Conservation (phyloP, 2,797 vertebrate species). For the Molossus alvarezi region DNA sequence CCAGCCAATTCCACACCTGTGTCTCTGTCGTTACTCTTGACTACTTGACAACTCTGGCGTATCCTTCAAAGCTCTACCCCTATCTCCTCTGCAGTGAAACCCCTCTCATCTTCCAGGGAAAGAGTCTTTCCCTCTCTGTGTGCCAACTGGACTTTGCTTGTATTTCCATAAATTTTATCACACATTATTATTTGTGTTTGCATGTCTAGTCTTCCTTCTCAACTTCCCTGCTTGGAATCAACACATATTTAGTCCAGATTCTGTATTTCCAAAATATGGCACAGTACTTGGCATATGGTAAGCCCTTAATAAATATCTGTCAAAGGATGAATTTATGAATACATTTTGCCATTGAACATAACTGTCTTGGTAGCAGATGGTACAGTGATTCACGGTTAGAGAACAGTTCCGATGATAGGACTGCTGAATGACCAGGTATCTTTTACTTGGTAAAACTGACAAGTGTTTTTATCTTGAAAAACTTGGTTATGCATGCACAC, state of each 20-base stretch:
- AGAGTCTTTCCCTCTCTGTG: neutral
- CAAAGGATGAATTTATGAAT: slow-evolving; percentile 12
- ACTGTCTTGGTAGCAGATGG: neutral
- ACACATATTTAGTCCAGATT: neutral
- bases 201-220: neutral
- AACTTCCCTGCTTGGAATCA: neutral
- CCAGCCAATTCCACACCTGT: neutral
- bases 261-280: slow-evolving; percentile 54
- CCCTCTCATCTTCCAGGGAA: neutral
- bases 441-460: slow-evolving; percentile 31
- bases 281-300: neutral
- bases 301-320: slow-evolving; percentile 46
- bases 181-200: neutral
- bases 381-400: neutral
- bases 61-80: neutral
- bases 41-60: neutral
- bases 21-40: neutral
- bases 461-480: neutral
- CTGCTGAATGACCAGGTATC: neutral
- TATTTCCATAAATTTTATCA: neutral
- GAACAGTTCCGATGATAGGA: neutral
- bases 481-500: neutral
- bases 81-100: neutral
- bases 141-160: neutral
- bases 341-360: neutral